Conservation (phyloP, 2,888 invertebrate genomes). For the Dermolepida albohirtum region DNA sequence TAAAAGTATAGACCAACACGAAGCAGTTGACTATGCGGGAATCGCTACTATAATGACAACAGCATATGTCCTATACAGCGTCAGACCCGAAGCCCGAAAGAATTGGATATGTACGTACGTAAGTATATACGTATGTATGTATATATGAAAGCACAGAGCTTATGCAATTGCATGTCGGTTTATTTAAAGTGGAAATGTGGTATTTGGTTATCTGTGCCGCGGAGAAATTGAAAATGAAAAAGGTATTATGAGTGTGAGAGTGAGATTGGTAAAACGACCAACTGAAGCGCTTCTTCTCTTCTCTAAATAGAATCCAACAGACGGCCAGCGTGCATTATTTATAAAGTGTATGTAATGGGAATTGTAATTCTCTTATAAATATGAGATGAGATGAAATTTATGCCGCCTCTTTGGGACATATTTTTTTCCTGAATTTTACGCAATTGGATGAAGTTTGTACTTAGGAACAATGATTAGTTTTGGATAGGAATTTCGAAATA, state of each 20-base stretch:
- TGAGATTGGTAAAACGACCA: conserved; percentile 26
- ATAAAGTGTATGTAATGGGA: conserved; percentile 35
- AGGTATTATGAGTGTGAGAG: conserved; percentile 41
- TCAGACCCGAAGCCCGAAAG: conserved; percentile 36
- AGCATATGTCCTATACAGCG: conserved; percentile 40
- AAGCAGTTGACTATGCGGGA: conserved; percentile 18
- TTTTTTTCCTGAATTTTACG: neutral
- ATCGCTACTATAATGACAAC: conserved; percentile 27
- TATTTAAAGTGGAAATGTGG: conserved; percentile 46
- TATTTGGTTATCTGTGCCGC: conserved; percentile 44
- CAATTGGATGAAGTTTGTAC: too few species aligned
- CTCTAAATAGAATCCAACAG: conserved; percentile 18
- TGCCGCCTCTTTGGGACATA: conserved; percentile 6
- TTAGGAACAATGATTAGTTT: too few species aligned
- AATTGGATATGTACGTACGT: conserved; percentile 32
- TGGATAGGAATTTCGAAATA: too few species aligned
- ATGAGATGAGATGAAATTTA: conserved; percentile 38
- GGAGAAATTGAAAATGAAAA: conserved; percentile 46
- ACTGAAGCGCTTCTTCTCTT: conserved; percentile 5
- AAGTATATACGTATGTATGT: conserved; percentile 10
- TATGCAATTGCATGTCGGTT: conserved; percentile 44
- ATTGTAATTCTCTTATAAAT: conserved; percentile 42
- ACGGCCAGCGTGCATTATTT: conserved; percentile 40
- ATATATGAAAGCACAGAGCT: conserved; percentile 3
- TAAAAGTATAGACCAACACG: conserved; percentile 25